phyloP scores from a whole-genome alignment of 2,113 vertebrate genomes.

The Prunella himalayana region DNA sequence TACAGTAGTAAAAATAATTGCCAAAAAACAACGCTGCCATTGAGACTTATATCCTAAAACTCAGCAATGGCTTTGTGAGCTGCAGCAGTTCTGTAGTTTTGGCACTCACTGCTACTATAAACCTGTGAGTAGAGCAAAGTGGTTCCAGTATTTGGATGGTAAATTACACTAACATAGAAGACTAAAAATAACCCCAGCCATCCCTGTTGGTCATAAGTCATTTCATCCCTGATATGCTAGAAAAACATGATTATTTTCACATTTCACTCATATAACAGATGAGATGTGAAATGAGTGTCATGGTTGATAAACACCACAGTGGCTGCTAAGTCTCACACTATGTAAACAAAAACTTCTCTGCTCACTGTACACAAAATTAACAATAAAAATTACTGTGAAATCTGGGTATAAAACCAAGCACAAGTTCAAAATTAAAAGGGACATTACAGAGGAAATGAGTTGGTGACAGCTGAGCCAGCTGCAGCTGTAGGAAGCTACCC shows the following conservation, averaged over 20 bases:
- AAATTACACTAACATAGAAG: neutral
- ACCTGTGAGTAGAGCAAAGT: neutral
- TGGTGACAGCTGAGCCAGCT: neutral
- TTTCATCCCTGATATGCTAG: neutral
- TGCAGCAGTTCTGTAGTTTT: neutral
- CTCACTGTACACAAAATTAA: constrained; percentile 44
- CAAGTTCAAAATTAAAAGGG: neutral
- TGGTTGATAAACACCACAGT: constrained; percentile 31
- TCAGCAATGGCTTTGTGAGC: neutral
- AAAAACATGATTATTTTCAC: constrained; percentile 46
- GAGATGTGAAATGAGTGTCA: constrained; percentile 57
- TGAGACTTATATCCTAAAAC: neutral
- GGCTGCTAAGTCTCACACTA: constrained; percentile 20
- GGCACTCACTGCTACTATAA: neutral
- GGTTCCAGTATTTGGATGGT: neutral
- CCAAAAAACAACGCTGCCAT: neutral
- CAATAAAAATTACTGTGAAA: constrained; percentile 38
- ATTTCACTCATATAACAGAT: constrained; percentile 38
- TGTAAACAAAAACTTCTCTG: constrained; percentile 44
- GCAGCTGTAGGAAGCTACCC: neutral
- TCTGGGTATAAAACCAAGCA: neutral
- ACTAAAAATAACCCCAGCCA: neutral
- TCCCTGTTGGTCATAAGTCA: neutral
- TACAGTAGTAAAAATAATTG: neutral
- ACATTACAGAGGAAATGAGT: neutral